phyloP scores from a whole-genome alignment of 2,888 invertebrate species.

The Ptilodon capucinus region DNA sequence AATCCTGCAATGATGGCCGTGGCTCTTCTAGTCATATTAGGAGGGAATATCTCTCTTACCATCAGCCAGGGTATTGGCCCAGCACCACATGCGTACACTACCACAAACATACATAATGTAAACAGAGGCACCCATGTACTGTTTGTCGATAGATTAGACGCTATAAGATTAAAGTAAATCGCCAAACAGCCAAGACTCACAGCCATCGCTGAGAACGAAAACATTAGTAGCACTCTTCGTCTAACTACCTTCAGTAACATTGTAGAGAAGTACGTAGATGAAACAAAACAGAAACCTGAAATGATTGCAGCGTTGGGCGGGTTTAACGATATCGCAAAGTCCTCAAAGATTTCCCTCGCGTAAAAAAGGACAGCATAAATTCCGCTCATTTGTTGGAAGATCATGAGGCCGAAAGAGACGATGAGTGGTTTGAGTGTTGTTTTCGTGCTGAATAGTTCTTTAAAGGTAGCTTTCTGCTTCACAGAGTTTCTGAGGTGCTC shows the following conservation, averaged over 20 bases:
- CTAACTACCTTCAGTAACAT: constrained; percentile 83
- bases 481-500: constrained; percentile 71
- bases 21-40: constrained; percentile 84
- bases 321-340: constrained; percentile 64
- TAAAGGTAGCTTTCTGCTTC: constrained; percentile 69
- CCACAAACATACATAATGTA: constrained; percentile 80
- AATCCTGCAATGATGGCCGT: constrained; percentile 86
- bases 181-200: constrained; percentile 76
- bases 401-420: constrained; percentile 84
- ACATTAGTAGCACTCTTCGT: constrained; percentile 83
- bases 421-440: constrained; percentile 71
- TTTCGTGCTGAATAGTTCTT: constrained; percentile 66
- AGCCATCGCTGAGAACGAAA: constrained; percentile 83
- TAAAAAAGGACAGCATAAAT: constrained; percentile 84
- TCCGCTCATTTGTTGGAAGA: constrained; percentile 85
- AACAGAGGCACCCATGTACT: constrained; percentile 82
- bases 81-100: constrained; percentile 85
- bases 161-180: constrained; percentile 70
- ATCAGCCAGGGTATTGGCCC: constrained; percentile 90
- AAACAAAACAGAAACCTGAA: constrained; percentile 83
- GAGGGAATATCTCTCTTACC: constrained; percentile 85
- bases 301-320: constrained; percentile 78
- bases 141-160: constrained; percentile 40
- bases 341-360: constrained; percentile 79
- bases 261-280: constrained; percentile 81